These are phyloP conservation scores for Centruroides sculpturatus DNA, from an alignment of 1,140 invertebrate species.

Conservation along the genomic window DNA sequence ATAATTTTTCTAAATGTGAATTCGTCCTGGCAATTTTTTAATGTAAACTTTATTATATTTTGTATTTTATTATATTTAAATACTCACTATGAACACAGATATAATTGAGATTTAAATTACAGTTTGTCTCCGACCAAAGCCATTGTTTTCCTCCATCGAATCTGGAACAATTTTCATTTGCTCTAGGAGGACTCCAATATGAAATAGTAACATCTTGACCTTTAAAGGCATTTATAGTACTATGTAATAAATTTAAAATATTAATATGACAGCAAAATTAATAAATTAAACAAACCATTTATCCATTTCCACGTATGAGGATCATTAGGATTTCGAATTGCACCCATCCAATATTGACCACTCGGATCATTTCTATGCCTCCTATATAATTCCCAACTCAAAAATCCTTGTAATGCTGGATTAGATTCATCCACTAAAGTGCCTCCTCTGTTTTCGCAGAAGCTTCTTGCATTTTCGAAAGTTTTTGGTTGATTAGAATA, in stretches of 20 bases:
- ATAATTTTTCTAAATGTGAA: neutral
- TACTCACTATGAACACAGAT: conserved; percentile 72
- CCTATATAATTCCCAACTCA: conserved; percentile 86
- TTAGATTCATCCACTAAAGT: conserved; percentile 82
- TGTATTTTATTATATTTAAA: neutral
- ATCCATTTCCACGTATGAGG: conserved; percentile 74
- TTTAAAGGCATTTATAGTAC: neutral
- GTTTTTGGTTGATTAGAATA: conserved; percentile 70
- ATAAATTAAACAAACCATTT: conserved; percentile 33
- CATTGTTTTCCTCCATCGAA: conserved; percentile 86
- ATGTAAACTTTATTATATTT: neutral
- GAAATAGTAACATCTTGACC: conserved; percentile 64
- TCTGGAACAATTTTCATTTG: conserved; percentile 66
- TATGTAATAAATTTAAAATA: neutral
- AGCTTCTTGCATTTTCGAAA: conserved; percentile 62
- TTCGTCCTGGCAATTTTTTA: no score
- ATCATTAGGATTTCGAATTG: conserved; percentile 60
- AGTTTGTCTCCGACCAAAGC: conserved; percentile 88
- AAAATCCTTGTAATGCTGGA: conserved; percentile 82
- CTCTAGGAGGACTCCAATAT: conserved; percentile 79
- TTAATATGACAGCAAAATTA: neutral
- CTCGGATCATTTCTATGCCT: conserved; percentile 72
- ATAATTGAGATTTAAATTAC: conserved; percentile 66
- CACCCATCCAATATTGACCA: conserved; percentile 90
- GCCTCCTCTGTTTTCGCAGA: conserved; percentile 62